Evolutionary conservation across 1,140 invertebrate genomes (phyloP).

Genomic region (Tetramorium alpestre): DNA sequence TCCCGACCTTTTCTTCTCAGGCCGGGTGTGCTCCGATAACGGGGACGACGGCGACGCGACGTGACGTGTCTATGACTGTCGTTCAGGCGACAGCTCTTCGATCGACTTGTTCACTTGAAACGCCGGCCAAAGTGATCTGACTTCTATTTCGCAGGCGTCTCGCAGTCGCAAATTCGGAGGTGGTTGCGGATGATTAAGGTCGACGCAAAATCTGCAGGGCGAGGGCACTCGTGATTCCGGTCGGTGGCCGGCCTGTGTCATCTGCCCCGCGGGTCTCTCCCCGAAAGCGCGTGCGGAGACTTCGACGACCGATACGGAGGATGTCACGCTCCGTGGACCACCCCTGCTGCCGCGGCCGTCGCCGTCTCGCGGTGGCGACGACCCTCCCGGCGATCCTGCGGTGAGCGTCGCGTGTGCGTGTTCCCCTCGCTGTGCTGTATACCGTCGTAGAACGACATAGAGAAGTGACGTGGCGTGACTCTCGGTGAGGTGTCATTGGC

Average conservation of each 20-base stretch:
- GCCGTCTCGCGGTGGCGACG: slow-evolving; percentile 68
- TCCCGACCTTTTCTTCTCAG: slow-evolving; percentile 56
- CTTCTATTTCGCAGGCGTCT: neutral
- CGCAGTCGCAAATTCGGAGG: neutral
- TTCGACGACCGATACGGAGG: slow-evolving; percentile 76
- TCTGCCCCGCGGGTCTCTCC: neutral
- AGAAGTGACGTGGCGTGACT: slow-evolving; percentile 31
- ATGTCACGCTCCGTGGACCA: slow-evolving; percentile 75
- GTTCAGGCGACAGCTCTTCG: neutral
- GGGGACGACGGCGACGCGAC: neutral
- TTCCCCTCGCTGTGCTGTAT: neutral
- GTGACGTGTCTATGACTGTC: slow-evolving; percentile 15
- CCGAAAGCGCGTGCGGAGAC: slow-evolving; percentile 66
- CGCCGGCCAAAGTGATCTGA: neutral
- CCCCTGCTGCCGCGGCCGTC: slow-evolving; percentile 74
- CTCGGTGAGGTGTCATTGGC: slow-evolving; percentile 20
- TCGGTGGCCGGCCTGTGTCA: neutral
- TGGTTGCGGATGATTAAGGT: neutral
- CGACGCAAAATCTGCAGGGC: neutral
- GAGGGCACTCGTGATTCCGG: neutral
- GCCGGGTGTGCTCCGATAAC: slow-evolving; percentile 35
- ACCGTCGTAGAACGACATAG: neutral
- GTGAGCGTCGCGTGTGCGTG: slow-evolving; percentile 34
- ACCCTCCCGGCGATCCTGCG: slow-evolving; percentile 58
- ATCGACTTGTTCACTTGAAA: neutral